These are phyloP conservation scores for Heliocidaris erythrogramma DNA, from an alignment of 35 echinoderm and acorn worm genomes.

Conservation along the genomic window DNA sequence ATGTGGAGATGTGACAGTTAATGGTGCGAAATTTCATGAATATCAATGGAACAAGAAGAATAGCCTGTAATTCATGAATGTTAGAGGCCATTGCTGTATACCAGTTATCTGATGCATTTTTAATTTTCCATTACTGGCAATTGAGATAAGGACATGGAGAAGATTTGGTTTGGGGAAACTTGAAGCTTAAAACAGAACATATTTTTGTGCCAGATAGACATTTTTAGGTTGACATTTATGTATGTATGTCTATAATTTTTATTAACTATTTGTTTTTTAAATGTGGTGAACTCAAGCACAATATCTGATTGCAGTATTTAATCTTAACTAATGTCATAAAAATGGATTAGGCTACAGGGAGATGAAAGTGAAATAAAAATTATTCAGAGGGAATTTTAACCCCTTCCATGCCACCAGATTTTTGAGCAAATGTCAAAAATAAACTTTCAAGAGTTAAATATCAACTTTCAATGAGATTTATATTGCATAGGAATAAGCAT, in stretches of 20 bases:
- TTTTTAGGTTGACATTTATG: no score
- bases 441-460: no score
- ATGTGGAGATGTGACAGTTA: background rate
- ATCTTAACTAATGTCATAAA: background rate
- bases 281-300: background rate
- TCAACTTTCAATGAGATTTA: no score
- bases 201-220: background rate
- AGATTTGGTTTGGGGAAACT: background rate
- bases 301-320: background rate
- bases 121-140: background rate
- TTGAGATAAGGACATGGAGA: background rate
- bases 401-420: no score
- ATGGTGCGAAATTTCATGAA: background rate
- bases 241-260: background rate
- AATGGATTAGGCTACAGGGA: background rate
- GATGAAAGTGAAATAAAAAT: background rate
- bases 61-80: background rate
- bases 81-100: background rate
- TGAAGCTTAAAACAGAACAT: background rate
- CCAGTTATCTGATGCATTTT: background rate
- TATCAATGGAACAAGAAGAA: background rate
- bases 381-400: no score
- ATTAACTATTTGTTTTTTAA: background rate
- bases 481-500: no score
- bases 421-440: no score